Conservation (phyloP, 2,888 invertebrate genomes). For the Lycocerus yunnanus region DNA sequence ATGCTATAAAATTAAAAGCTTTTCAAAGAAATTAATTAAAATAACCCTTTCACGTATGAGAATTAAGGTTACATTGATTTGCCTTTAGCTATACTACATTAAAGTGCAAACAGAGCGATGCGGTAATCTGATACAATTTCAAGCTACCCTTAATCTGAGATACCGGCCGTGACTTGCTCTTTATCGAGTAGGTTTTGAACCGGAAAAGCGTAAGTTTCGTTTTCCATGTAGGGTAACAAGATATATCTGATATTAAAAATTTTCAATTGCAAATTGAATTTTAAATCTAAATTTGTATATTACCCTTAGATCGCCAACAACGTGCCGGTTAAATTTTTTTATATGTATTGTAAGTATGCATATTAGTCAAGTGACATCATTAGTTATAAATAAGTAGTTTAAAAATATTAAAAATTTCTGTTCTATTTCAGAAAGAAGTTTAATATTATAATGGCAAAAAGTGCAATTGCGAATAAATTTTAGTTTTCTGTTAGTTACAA, state of each 20-base stretch:
- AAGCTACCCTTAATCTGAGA: constrained; percentile 3
- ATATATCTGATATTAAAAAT: neutral
- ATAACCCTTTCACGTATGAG: neutral
- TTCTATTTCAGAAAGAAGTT: neutral
- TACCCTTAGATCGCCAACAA: neutral
- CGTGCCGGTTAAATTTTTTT: too few species aligned
- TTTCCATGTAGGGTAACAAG: neutral
- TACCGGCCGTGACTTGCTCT: constrained; percentile 3
- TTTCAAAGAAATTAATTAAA: constrained; percentile 2
- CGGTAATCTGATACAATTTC: constrained; percentile 5
- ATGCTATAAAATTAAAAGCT: neutral
- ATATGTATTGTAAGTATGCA: too few species aligned
- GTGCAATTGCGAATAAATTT: neutral
- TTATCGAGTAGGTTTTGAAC: constrained; percentile 1
- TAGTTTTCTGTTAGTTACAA: neutral
- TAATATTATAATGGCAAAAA: neutral
- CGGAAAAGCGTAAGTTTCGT: neutral
- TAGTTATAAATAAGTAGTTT: too few species aligned
- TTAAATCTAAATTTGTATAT: neutral
- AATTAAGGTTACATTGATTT: neutral
- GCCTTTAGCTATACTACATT: constrained; percentile 4
- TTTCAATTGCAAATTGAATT: neutral
- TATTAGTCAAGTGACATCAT: too few species aligned
- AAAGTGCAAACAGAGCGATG: constrained; percentile 4
- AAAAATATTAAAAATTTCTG: too few species aligned